These are phyloP conservation scores for Physocephala rufipes DNA, from an alignment of 2,888 invertebrate genomes.

Conservation along the genomic window DNA sequence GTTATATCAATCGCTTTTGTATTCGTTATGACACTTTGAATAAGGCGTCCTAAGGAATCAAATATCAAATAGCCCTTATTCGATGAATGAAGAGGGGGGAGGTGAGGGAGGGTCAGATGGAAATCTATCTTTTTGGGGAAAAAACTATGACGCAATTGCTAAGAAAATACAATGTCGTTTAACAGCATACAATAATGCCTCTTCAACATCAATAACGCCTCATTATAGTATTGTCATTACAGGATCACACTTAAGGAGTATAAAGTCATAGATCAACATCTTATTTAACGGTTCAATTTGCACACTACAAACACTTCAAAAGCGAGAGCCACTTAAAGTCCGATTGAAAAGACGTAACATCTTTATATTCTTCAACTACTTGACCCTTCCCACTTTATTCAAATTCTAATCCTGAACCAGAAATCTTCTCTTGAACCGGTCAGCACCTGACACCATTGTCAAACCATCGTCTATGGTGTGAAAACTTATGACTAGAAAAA, in stretches of 20 bases:
- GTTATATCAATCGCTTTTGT: too few species aligned
- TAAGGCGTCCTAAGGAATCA: conserved; percentile 50
- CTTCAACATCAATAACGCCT: conserved; percentile 58
- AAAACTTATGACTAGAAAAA: conserved; percentile 15
- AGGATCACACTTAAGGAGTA: conserved; percentile 14
- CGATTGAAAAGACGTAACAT: too few species aligned
- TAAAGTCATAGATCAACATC: conserved; percentile 49
- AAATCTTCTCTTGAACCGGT: not conserved
- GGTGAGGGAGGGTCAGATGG: too few species aligned
- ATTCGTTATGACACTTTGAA: conserved; percentile 39
- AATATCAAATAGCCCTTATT: conserved; percentile 52
- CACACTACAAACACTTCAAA: too few species aligned
- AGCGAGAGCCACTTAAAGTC: too few species aligned
- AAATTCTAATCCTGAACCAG: conserved; percentile 2
- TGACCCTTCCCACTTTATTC: not conserved
- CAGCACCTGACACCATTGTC: conserved; percentile 26
- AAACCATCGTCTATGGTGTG: conserved; percentile 2
- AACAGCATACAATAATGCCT: not conserved
- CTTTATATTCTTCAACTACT: not conserved
- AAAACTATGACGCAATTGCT: conserved; percentile 21
- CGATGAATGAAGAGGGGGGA: not conserved
- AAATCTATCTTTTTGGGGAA: not conserved
- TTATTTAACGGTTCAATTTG: conserved; percentile 46
- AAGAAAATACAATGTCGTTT: not conserved
- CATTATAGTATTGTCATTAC: conserved; percentile 58